A percentile compares a stretch with the other conserved stretches of the same genome.
These are phyloP conservation scores for Danio jaintianensis DNA, from an alignment of 2,797 vertebrate genomes.

Conservation along the genomic window DNA sequence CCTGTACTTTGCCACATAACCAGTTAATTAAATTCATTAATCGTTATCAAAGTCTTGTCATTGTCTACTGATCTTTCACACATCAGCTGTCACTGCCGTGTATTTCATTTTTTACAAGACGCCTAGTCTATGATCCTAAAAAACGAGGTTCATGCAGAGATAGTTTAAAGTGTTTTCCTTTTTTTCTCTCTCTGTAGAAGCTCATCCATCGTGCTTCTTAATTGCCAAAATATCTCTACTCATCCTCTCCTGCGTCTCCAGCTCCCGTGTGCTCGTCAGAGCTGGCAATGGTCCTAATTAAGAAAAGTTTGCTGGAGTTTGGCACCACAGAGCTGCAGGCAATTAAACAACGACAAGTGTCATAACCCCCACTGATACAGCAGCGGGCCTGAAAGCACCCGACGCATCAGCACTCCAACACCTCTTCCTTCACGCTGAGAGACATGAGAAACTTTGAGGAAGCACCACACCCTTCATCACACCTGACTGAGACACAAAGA, in stretches of 20 bases:
- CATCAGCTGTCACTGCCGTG: conserved; percentile 25
- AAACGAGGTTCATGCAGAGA: conserved; percentile 8
- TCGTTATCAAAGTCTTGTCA: conserved; percentile 17
- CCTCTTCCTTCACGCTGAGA: conserved; percentile 13
- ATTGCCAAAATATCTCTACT: conserved; percentile 52
- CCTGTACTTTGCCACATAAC: neutral
- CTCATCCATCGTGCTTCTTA: conserved; percentile 47
- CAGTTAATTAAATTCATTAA: conserved; percentile 36
- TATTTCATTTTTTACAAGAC: conserved; percentile 10
- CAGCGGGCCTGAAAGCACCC: conserved; percentile 25
- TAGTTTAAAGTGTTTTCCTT: neutral
- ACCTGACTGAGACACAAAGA: conserved; percentile 31
- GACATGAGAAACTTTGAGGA: conserved; percentile 20
- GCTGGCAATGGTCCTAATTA: conserved; percentile 61
- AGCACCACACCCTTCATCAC: conserved; percentile 13
- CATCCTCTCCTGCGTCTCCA: conserved; percentile 43
- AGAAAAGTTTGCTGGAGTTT: conserved; percentile 59
- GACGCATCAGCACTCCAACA: neutral
- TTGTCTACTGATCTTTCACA: conserved; percentile 29
- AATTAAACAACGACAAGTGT: conserved; percentile 62
- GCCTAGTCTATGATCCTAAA: neutral
- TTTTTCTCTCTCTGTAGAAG: neutral
- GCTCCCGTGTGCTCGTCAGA: conserved; percentile 50
- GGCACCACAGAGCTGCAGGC: conserved; percentile 56
- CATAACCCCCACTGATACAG: conserved; percentile 55